Evolutionary conservation across 2,888 invertebrate species (phyloP).

Genomic region (Aricia artaxerxes): DNA sequence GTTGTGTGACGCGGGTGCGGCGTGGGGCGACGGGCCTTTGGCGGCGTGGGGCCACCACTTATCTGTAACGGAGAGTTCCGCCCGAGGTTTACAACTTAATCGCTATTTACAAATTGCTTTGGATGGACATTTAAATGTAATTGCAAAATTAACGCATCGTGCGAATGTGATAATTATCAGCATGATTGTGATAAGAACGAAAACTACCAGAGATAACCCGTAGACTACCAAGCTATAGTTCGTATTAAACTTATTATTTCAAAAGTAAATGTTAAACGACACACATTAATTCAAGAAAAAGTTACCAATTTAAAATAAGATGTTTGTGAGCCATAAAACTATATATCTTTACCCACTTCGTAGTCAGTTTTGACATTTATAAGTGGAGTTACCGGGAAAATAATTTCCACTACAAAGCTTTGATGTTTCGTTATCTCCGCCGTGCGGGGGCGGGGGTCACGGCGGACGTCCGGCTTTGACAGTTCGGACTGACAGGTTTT

Average conservation of each 20-base stretch:
- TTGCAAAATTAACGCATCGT: no score
- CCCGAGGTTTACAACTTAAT: neutral
- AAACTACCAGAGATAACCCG: no score
- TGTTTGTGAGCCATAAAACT: no score
- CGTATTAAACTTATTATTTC: no score
- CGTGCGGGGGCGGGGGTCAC: neutral
- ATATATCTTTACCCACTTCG: neutral
- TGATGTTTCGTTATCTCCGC: neutral
- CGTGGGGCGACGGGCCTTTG: neutral
- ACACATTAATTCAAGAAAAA: no score
- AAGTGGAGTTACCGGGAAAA: neutral
- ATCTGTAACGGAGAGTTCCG: neutral
- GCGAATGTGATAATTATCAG: no score
- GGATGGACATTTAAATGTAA: neutral
- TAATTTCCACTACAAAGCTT: conserved; percentile 16
- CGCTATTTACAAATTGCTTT: neutral
- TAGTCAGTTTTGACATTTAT: neutral
- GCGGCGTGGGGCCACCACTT: neutral
- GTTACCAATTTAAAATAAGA: no score
- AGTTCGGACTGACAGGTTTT: neutral
- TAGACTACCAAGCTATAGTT: no score
- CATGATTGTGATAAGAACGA: no score
- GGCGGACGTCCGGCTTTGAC: neutral
- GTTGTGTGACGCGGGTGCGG: neutral
- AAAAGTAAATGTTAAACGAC: no score